Conservation (phyloP, 2,113 vertebrate species). For the Emydura subglobosa region DNA sequence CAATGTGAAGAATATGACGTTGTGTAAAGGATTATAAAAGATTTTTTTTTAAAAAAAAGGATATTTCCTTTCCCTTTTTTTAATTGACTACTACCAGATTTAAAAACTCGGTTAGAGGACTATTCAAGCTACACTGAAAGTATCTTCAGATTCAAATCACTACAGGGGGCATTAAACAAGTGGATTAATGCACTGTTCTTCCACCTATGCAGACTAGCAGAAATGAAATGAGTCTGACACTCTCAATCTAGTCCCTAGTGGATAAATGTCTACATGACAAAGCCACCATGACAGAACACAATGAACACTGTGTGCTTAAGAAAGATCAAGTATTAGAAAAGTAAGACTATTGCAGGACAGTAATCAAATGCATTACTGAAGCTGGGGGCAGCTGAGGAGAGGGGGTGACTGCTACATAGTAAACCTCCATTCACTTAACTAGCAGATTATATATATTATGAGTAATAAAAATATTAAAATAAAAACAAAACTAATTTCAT, state of each 20-base stretch:
- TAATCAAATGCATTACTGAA: background rate
- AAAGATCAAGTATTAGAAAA: background rate
- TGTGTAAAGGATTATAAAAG: background rate
- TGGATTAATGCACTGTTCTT: background rate
- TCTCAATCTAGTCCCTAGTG: background rate
- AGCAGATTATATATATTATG: background rate
- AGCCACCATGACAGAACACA: background rate
- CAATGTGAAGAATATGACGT: background rate
- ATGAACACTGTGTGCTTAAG: background rate
- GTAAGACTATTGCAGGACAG: background rate
- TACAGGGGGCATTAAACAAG: background rate
- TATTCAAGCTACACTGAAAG: background rate
- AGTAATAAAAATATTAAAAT: background rate
- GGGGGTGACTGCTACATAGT: background rate
- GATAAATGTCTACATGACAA: rapidly evolving
- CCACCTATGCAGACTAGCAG: background rate
- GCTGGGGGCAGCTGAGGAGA: background rate
- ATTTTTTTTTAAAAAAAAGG: background rate
- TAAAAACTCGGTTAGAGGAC: background rate
- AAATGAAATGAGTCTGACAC: background rate
- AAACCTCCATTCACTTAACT: background rate
- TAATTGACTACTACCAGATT: background rate
- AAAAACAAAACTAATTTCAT: background rate
- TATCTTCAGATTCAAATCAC: background rate
- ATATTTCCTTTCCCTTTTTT: background rate